Percentiles rank a stretch among this genome's conserved stretches.
Conservation (phyloP, 2,888 invertebrate species). For the Anarsia innoxiella region DNA sequence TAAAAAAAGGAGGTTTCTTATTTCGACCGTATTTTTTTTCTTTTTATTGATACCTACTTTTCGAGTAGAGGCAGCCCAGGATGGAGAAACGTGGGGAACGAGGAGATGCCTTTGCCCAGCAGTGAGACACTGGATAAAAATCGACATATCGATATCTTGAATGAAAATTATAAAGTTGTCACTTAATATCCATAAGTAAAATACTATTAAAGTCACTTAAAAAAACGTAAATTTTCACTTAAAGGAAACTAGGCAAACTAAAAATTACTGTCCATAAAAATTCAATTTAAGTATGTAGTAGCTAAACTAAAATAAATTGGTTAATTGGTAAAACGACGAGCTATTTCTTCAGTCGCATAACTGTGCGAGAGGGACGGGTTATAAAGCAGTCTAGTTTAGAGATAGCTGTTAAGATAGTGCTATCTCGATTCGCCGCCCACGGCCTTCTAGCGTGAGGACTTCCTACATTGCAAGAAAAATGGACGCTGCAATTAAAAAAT, state of each 20-base stretch:
- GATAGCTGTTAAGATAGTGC: constrained; percentile 42
- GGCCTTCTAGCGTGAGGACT: constrained; percentile 27
- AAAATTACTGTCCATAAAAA: constrained; percentile 8
- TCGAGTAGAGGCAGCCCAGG: no score
- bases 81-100: no score
- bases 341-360: constrained; percentile 8
- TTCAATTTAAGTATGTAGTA: constrained; percentile 4
- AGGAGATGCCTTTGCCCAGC: no score
- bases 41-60: no score
- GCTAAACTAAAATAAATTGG: constrained; percentile 10
- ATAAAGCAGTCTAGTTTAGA: constrained; percentile 21
- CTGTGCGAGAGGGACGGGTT: constrained; percentile 24
- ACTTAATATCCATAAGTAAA: no score
- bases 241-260: no score
- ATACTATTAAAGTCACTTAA: background rate
- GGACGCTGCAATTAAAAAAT: no score
- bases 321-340: constrained; percentile 6
- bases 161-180: no score
- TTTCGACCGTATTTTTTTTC: no score
- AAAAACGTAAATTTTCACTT: background rate
- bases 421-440: constrained; percentile 43
- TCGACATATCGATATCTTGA: no score
- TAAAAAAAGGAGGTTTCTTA: no score
- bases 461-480: constrained; percentile 25
- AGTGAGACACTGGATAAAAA: no score